Percentiles rank a stretch among this genome's conserved stretches.
Conservation (phyloP, 2,888 invertebrate species). For the Epinotia bilunana region DNA sequence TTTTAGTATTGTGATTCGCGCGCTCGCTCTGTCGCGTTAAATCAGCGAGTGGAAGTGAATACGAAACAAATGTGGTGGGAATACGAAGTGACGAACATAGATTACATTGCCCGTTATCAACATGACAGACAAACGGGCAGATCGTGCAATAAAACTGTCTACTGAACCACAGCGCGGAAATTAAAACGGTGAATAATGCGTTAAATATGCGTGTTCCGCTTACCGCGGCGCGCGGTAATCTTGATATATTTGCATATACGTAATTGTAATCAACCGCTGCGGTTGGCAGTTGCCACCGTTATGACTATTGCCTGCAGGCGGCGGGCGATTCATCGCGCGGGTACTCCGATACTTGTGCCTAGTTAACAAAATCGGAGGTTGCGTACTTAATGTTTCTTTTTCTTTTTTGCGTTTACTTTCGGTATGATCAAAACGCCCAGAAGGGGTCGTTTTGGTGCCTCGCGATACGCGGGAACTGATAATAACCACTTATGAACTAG, state of each 20-base stretch:
- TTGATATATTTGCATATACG: slow-evolving; percentile 5
- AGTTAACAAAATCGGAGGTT: not conserved
- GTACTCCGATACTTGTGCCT: not conserved
- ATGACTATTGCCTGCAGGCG: slow-evolving; percentile 14
- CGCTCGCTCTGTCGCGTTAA: not conserved
- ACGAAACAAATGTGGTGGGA: not conserved
- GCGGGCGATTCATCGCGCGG: not conserved
- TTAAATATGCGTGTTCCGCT: slow-evolving; percentile 20
- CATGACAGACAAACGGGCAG: slow-evolving; percentile 44
- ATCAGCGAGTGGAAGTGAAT: not conserved
- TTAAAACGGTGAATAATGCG: slow-evolving; percentile 48
- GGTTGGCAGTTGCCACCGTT: slow-evolving; percentile 10
- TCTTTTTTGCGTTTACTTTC: no score
- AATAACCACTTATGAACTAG: no score
- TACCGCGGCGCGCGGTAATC: not conserved
- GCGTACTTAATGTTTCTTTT: no score
- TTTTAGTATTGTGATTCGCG: not conserved
- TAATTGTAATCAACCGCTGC: slow-evolving; percentile 7
- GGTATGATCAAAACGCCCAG: no score
- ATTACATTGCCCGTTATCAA: not conserved
- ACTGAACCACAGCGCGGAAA: slow-evolving; percentile 44
- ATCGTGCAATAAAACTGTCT: slow-evolving; percentile 48
- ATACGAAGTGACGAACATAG: not conserved
- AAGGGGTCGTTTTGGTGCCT: no score
- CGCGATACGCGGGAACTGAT: no score